Percentiles rank a stretch among this genome's conserved stretches.
Evolutionary conservation across 92 coral and sea anemone genomes (phyloP).

Genomic region (Zoanthus sansibaricus): DNA sequence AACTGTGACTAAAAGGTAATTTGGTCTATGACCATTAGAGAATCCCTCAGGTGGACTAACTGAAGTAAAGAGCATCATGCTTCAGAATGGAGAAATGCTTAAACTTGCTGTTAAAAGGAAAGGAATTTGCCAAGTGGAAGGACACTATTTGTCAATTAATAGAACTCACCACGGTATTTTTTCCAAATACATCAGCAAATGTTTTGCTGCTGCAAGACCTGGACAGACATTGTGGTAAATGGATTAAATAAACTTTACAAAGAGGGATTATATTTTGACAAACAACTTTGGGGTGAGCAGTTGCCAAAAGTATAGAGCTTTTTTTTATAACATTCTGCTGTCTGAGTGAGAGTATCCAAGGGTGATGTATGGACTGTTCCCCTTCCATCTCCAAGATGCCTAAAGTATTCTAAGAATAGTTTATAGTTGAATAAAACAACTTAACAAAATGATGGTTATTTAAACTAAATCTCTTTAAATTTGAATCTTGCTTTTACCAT

Average conservation of each 20-base stretch:
- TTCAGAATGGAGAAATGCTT: conserved; percentile 53
- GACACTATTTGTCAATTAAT: conserved; percentile 42
- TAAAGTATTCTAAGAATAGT: conserved; percentile 18
- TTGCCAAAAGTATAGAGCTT: conserved; percentile 50
- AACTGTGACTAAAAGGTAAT: conserved; percentile 40
- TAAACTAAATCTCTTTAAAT: background rate
- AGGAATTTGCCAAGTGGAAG: conserved; percentile 54
- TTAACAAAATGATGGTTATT: background rate
- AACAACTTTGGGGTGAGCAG: conserved; percentile 46
- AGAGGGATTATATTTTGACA: conserved; percentile 50
- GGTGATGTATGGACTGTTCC: conserved; percentile 52
- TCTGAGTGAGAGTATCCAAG: conserved; percentile 55
- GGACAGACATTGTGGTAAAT: conserved; percentile 48
- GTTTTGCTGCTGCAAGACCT: conserved; percentile 51
- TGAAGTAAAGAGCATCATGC: conserved; percentile 53
- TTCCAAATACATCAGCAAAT: conserved; percentile 54
- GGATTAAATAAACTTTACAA: conserved; percentile 47
- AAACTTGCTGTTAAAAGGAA: conserved; percentile 56
- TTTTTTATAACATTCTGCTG: conserved; percentile 49
- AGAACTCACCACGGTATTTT: conserved; percentile 48
- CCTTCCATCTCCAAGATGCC: conserved; percentile 45
- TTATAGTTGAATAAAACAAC: background rate
- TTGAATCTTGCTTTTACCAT: conserved; percentile 1
- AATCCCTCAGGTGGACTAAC: conserved; percentile 52
- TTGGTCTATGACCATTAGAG: conserved; percentile 52